Evolutionary conservation across 64 coral and sea anemone species (phyloP).

Genomic region (Montipora capricornis): DNA sequence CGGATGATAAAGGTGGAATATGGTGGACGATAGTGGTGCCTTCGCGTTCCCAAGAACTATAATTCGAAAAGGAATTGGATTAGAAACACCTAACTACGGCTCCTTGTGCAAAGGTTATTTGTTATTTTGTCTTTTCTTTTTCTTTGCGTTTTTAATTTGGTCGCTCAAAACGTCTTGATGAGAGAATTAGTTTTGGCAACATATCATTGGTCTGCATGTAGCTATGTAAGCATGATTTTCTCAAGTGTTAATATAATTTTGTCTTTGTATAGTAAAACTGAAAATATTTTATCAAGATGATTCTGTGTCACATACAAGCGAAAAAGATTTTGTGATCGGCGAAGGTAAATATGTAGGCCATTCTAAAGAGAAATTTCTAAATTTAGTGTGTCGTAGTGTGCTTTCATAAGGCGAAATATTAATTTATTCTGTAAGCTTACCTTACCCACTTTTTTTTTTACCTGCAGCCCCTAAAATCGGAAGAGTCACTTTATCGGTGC

Average conservation of each 20-base stretch:
- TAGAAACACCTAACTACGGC: constrained; percentile 75
- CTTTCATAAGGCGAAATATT: too few relatives aligned
- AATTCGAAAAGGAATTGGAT: constrained; percentile 56
- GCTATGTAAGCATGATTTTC: too few relatives aligned
- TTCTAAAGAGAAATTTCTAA: too few relatives aligned
- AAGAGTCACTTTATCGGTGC: too few relatives aligned
- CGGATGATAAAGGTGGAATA: constrained; percentile 7
- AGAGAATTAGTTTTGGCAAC: too few relatives aligned
- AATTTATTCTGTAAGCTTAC: too few relatives aligned
- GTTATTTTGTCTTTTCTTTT: neutral
- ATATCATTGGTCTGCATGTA: too few relatives aligned
- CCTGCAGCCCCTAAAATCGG: too few relatives aligned
- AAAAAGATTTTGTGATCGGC: constrained; percentile 66
- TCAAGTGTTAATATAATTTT: neutral
- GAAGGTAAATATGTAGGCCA: constrained; percentile 38
- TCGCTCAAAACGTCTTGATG: too few relatives aligned
- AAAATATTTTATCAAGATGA: constrained; percentile 62
- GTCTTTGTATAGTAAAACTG: constrained; percentile 49
- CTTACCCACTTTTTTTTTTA: too few relatives aligned
- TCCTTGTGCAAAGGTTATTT: constrained; percentile 53
- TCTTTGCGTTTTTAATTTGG: neutral
- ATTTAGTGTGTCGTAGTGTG: too few relatives aligned
- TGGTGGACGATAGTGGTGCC: neutral
- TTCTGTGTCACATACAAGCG: neutral
- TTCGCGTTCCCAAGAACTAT: constrained; percentile 1